A percentile compares a stretch with the other conserved stretches of the same genome.
These are phyloP conservation scores for Yponomeuta evonymella DNA, from an alignment of 2,888 invertebrate species.

Conservation along the genomic window DNA sequence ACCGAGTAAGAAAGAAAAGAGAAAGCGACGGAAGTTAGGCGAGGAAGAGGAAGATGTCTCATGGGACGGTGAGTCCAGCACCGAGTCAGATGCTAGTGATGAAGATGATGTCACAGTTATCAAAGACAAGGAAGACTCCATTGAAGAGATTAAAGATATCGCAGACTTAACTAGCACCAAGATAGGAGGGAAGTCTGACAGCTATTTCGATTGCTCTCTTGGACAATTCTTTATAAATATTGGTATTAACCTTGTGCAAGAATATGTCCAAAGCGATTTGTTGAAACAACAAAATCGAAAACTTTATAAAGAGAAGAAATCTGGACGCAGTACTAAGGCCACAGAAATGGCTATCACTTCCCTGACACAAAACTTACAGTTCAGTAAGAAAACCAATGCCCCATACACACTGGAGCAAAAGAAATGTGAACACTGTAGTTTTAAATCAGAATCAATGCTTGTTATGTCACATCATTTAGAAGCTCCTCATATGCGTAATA, in stretches of 20 bases:
- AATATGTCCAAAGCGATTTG: constrained; percentile 94
- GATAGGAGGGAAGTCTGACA: constrained; percentile 72
- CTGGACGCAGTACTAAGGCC: constrained; percentile 80
- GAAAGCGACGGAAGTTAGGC: constrained; percentile 50
- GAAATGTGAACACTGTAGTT: constrained; percentile 93
- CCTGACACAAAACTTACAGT: constrained; percentile 89
- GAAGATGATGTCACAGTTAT: constrained; percentile 67
- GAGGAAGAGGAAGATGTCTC: constrained; percentile 76
- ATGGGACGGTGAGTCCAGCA: constrained; percentile 77
- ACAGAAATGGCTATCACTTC: constrained; percentile 90
- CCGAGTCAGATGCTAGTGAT: constrained; percentile 59
- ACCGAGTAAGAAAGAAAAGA: constrained; percentile 39
- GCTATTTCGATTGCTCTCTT: constrained; percentile 91
- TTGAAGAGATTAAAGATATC: constrained; percentile 70
- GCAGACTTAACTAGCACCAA: constrained; percentile 38
- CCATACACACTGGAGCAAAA: constrained; percentile 87
- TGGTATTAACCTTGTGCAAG: constrained; percentile 94
- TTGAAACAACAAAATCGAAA: constrained; percentile 92
- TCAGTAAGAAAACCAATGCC: constrained; percentile 91
- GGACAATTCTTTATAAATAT: constrained; percentile 96
- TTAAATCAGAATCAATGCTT: constrained; percentile 91
- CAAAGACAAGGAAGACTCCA: constrained; percentile 73
- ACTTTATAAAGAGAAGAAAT: constrained; percentile 81
- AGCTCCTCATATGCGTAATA: constrained; percentile 93
- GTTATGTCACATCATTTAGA: constrained; percentile 94